Evolutionary conservation across 2,888 invertebrate species (phyloP).

Genomic region (Pandemis corylana): DNA sequence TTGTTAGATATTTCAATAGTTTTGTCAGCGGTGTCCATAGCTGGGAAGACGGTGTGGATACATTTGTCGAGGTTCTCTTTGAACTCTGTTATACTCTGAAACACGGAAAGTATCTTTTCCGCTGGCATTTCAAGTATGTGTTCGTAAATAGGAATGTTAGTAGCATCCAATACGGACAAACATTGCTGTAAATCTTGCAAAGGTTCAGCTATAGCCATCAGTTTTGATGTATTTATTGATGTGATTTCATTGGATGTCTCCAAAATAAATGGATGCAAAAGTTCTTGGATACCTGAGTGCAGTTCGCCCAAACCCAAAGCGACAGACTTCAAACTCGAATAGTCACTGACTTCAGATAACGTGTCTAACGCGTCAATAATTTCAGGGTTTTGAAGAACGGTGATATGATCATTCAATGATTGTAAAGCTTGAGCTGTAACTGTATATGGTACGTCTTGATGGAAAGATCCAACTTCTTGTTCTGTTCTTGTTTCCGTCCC

Average conservation of each 20-base stretch:
- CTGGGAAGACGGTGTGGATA: constrained; percentile 63
- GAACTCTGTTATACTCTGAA: constrained; percentile 65
- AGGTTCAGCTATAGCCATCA: constrained; percentile 69
- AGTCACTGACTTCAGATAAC: constrained; percentile 69
- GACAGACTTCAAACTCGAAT: constrained; percentile 68
- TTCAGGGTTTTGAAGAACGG: constrained; percentile 66
- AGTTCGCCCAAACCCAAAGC: constrained; percentile 63
- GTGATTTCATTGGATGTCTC: constrained; percentile 63
- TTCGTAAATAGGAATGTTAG: constrained; percentile 75
- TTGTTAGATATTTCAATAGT: constrained; percentile 69
- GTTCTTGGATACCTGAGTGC: constrained; percentile 65
- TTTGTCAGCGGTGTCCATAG: constrained; percentile 63
- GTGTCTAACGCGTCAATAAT: constrained; percentile 68
- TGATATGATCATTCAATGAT: constrained; percentile 68
- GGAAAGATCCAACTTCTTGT: constrained; percentile 51
- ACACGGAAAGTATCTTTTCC: constrained; percentile 67
- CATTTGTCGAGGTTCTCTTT: constrained; percentile 68
- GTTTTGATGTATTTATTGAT: constrained; percentile 58
- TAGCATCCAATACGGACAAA: constrained; percentile 68
- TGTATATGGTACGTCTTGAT: constrained; percentile 52
- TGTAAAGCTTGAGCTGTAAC: constrained; percentile 70
- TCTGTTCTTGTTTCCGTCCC: constrained; percentile 60
- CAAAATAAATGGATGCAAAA: constrained; percentile 69
- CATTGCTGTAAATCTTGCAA: constrained; percentile 70
- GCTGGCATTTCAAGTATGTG: constrained; percentile 68